Conservation (phyloP, 2,113 vertebrate species). For the Protomyctophum bolini region DNA sequence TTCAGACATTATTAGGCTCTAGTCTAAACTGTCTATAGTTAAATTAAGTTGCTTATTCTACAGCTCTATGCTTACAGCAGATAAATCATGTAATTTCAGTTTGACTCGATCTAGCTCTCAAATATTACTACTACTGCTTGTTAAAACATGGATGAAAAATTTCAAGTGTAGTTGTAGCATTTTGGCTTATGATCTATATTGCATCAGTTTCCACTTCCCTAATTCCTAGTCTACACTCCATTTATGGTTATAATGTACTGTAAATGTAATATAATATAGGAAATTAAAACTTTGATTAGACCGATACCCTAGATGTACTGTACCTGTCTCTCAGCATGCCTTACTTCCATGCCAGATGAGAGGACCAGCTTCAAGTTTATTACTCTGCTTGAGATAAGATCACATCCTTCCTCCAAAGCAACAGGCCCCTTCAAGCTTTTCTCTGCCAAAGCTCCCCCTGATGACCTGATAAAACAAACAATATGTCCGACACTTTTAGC, state of each 20-base stretch:
- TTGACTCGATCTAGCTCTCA: no score
- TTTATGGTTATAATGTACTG: background rate
- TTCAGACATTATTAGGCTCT: no score
- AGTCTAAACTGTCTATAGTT: no score
- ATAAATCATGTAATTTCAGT: no score
- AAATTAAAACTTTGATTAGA: background rate
- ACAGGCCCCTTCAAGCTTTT: background rate
- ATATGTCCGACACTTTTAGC: background rate
- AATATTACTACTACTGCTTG: no score
- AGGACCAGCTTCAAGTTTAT: slow-evolving; percentile 2
- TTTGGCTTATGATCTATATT: background rate
- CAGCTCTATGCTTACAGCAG: no score
- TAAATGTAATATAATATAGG: background rate
- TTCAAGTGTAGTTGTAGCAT: no score
- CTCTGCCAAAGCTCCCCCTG: background rate
- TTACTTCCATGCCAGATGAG: background rate
- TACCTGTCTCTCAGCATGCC: background rate
- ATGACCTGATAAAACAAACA: slow-evolving; percentile 21
- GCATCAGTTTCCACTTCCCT: background rate
- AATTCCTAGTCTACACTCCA: background rate
- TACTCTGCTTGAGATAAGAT: slow-evolving; percentile 26
- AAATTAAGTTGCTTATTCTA: no score
- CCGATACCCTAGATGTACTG: background rate
- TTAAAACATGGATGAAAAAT: no score
- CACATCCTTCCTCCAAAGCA: slow-evolving; percentile 6